phyloP scores from a whole-genome alignment of 2,113 vertebrate species.

The Ploceus nigricollis region DNA sequence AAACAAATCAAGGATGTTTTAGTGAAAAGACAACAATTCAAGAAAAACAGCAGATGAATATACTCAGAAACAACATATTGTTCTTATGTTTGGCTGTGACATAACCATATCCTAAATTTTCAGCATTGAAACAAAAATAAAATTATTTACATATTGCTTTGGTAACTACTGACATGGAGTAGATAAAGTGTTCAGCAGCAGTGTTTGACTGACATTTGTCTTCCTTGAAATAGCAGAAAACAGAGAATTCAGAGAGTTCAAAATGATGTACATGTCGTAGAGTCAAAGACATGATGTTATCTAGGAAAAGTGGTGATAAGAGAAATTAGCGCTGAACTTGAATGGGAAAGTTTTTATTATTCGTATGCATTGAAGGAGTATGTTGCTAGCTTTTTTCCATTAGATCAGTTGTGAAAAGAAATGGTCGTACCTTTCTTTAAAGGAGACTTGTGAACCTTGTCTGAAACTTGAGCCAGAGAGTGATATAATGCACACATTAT shows the following conservation, averaged over 20 bases:
- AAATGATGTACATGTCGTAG: not conserved
- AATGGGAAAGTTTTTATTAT: not conserved
- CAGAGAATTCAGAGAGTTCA: not conserved
- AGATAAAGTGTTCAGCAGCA: not conserved
- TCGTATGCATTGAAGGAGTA: not conserved
- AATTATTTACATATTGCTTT: not conserved
- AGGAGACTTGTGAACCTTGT: not conserved
- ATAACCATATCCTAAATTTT: not conserved
- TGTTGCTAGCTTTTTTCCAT: accelerated
- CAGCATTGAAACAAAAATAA: not conserved
- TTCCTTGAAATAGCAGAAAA: not conserved
- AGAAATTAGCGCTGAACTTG: not conserved
- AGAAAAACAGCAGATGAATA: not conserved
- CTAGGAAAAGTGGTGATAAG: not conserved
- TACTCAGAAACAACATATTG: not conserved
- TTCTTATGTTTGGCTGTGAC: not conserved
- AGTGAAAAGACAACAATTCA: not conserved
- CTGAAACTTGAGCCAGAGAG: not conserved
- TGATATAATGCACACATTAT: not conserved
- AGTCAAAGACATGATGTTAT: not conserved
- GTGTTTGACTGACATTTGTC: not conserved
- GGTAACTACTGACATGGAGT: not conserved
- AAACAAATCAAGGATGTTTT: not conserved
- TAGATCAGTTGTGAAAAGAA: not conserved
- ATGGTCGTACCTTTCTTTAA: not conserved